phyloP scores from a whole-genome alignment of 2,113 vertebrate species.

The Mirza zaza region DNA sequence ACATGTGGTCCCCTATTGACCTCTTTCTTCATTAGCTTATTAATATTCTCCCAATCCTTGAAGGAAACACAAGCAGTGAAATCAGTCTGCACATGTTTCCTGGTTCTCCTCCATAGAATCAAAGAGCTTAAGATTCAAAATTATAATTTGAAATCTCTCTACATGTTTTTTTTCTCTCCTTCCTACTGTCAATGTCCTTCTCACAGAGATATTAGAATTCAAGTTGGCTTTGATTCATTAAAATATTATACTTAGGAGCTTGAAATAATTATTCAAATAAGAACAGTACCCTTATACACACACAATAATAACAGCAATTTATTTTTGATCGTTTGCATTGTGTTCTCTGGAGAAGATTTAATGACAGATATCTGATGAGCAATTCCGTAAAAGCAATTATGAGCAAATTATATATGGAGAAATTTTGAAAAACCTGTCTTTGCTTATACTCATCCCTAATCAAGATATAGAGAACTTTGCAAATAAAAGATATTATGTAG shows the following conservation, averaged over 20 bases:
- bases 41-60: neutral
- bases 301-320: slow-evolving; percentile 24
- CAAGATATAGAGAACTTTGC: slow-evolving; percentile 33
- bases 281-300: neutral
- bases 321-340: slow-evolving; percentile 37
- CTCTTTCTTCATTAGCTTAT: neutral
- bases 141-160: slow-evolving; percentile 4
- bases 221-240: slow-evolving; percentile 45
- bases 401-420: slow-evolving; percentile 44
- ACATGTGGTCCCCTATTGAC: neutral
- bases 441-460: neutral
- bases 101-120: neutral
- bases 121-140: neutral
- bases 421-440: slow-evolving; percentile 51
- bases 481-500: slow-evolving; percentile 47
- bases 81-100: neutral
- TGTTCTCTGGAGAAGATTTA: slow-evolving; percentile 43
- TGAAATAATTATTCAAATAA: slow-evolving; percentile 55
- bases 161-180: neutral
- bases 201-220: neutral
- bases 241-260: neutral
- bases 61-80: slow-evolving; percentile 8
- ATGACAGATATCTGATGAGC: slow-evolving; percentile 38
- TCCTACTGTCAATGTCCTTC: neutral
- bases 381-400: slow-evolving; percentile 45